These are phyloP conservation scores for Drosophila nikananu DNA, from an alignment of 1,140 invertebrate genomes.

Conservation along the genomic window DNA sequence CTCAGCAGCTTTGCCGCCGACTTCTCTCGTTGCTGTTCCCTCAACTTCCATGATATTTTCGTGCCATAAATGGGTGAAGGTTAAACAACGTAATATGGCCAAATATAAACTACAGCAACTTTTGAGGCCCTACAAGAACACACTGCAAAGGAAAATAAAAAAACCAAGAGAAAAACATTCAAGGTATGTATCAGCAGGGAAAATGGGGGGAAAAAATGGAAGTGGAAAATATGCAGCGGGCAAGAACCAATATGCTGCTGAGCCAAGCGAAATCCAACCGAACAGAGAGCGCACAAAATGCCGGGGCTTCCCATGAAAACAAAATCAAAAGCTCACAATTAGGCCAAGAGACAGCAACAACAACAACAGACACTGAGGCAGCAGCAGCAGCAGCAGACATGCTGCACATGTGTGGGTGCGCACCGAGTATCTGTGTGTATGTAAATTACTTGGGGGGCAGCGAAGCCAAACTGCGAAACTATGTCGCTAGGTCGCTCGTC, in stretches of 20 bases:
- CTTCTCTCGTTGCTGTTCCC: slow-evolving; percentile 10
- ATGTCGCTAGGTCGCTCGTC: slow-evolving; percentile 75
- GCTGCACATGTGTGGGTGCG: slow-evolving; percentile 34
- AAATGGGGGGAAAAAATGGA: slow-evolving; percentile 6
- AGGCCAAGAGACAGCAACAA: slow-evolving; percentile 65
- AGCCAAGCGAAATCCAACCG: slow-evolving; percentile 46
- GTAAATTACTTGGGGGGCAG: slow-evolving; percentile 74
- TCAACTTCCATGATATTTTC: slow-evolving; percentile 28
- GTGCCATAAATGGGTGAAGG: slow-evolving; percentile 73
- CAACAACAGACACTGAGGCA: slow-evolving; percentile 1
- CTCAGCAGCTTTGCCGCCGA: slow-evolving; percentile 15
- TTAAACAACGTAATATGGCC: slow-evolving; percentile 72
- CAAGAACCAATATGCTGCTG: slow-evolving; percentile 66
- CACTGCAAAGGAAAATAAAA: slow-evolving; percentile 28
- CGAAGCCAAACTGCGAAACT: slow-evolving; percentile 66
- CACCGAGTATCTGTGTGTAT: slow-evolving; percentile 41
- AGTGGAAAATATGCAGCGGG: slow-evolving; percentile 58
- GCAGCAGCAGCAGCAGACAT: slow-evolving; percentile 33
- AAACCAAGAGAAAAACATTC: slow-evolving; percentile 53
- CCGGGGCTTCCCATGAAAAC: slow-evolving; percentile 65
- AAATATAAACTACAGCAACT: slow-evolving; percentile 61
- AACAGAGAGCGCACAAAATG: slow-evolving; percentile 17
- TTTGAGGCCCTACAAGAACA: slow-evolving; percentile 33
- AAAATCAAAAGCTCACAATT: slow-evolving; percentile 81
- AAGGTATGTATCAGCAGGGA: slow-evolving; percentile 52